phyloP scores from a whole-genome alignment of 2,797 vertebrate genomes.

The Epinephelus malabaricus region DNA sequence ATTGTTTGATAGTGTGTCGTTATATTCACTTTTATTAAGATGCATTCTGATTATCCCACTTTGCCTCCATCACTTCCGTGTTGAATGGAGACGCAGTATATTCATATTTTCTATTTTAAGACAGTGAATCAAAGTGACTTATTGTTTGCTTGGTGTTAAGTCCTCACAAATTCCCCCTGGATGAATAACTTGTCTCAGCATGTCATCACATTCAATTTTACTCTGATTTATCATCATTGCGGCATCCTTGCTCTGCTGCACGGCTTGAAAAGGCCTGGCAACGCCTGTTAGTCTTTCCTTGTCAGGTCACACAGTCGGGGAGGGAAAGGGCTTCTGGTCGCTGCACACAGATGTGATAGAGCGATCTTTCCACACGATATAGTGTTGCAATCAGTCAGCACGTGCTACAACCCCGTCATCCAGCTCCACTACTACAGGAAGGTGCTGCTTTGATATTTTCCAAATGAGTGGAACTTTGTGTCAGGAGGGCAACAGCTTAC shows the following conservation, averaged over 20 bases:
- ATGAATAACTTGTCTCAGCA: constrained; percentile 21
- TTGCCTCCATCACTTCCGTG: background rate
- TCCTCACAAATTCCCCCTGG: background rate
- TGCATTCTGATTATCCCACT: background rate
- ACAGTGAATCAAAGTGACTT: background rate
- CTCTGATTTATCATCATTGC: constrained; percentile 34
- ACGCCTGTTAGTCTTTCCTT: constrained; percentile 37
- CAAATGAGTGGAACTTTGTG: constrained; percentile 59
- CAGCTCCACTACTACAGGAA: constrained; percentile 17
- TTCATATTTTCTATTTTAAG: background rate
- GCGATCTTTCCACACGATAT: constrained; percentile 66
- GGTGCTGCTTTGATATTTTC: constrained; percentile 55
- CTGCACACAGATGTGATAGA: constrained; percentile 46
- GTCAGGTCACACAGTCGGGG: constrained; percentile 10
- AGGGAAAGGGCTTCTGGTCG: background rate
- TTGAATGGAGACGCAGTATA: background rate
- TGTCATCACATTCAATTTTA: constrained; percentile 32
- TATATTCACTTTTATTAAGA: background rate
- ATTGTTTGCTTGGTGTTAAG: background rate
- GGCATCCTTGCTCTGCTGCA: constrained; percentile 21
- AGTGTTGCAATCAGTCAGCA: constrained; percentile 48
- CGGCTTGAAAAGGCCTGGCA: constrained; percentile 32
- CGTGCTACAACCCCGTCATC: constrained; percentile 5
- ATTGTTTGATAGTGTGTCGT: constrained; percentile 12
- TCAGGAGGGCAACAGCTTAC: constrained; percentile 42